phyloP scores from a whole-genome alignment of 2,888 invertebrate genomes.

The Meta bourneti region DNA sequence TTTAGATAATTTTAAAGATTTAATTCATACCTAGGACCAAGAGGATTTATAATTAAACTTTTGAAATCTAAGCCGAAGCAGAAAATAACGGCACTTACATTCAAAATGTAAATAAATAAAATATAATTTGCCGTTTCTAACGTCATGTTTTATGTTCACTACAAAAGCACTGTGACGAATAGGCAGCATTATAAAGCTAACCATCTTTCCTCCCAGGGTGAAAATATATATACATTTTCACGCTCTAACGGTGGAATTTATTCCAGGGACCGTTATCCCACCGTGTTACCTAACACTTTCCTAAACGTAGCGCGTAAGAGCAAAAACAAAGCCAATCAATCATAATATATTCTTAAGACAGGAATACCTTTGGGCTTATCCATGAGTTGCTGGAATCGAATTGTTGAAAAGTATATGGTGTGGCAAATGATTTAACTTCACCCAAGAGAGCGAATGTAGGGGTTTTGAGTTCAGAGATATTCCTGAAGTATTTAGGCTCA shows the following conservation, averaged over 20 bases:
- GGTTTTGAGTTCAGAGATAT: background rate
- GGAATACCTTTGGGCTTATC: constrained; percentile 39
- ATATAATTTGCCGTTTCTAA: no score
- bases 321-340: constrained; percentile 36
- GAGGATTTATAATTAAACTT: no score
- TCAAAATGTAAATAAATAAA: no score
- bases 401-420: constrained; percentile 30
- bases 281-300: constrained; percentile 9
- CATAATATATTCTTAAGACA: constrained; percentile 43
- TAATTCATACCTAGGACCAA: no score
- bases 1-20: no score
- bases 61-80: no score
- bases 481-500: constrained; percentile 17
- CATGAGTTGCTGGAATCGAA: background rate
- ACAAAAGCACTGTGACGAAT: background rate
- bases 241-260: background rate
- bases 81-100: no score
- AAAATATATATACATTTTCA: background rate
- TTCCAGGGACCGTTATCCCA: background rate
- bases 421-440: constrained; percentile 59
- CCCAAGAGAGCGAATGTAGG: constrained; percentile 26
- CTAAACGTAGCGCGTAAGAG: constrained; percentile 23
- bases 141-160: background rate
- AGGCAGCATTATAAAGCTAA: background rate
- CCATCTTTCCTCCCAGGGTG: background rate